Percentiles rank a stretch among this genome's conserved stretches.
Evolutionary conservation across 2,888 invertebrate genomes (phyloP).

Genomic region (Asteroscopus sphinx): DNA sequence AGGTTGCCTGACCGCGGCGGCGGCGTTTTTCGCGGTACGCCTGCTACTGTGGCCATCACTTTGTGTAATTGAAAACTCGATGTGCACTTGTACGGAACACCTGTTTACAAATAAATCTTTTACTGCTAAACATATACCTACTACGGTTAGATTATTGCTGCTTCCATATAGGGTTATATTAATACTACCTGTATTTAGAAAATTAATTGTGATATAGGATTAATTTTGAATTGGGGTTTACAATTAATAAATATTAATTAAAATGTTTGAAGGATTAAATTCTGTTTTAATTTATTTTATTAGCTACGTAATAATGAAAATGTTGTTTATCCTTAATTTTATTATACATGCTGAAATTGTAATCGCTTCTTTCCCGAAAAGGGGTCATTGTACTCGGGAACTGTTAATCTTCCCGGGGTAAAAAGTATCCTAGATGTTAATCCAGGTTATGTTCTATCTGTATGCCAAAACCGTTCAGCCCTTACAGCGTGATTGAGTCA

Average conservation of each 20-base stretch:
- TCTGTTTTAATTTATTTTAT: background rate
- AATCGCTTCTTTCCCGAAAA: no score
- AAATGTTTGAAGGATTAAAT: background rate
- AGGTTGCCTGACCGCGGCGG: conserved; percentile 81
- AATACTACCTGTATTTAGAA: background rate
- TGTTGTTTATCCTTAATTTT: no score
- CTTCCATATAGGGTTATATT: conserved; percentile 22
- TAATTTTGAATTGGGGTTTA: background rate
- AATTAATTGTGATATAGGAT: background rate
- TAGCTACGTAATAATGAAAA: no score
- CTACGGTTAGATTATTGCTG: conserved; percentile 29
- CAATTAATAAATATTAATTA: background rate
- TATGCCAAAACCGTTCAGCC: no score
- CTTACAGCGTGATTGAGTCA: no score
- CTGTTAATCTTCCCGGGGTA: no score
- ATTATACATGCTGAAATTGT: no score
- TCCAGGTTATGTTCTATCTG: no score
- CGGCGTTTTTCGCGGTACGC: conserved; percentile 83
- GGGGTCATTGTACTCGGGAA: no score
- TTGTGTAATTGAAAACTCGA: conserved; percentile 89
- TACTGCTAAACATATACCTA: conserved; percentile 61
- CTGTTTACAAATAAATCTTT: conserved; percentile 84
- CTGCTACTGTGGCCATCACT: conserved; percentile 83
- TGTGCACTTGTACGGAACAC: conserved; percentile 85
- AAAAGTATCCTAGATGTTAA: no score